Percentiles rank a stretch among this genome's conserved stretches.
Evolutionary conservation across 2,888 invertebrate species (phyloP).

Genomic region (Acanthosepion esculentum): DNA sequence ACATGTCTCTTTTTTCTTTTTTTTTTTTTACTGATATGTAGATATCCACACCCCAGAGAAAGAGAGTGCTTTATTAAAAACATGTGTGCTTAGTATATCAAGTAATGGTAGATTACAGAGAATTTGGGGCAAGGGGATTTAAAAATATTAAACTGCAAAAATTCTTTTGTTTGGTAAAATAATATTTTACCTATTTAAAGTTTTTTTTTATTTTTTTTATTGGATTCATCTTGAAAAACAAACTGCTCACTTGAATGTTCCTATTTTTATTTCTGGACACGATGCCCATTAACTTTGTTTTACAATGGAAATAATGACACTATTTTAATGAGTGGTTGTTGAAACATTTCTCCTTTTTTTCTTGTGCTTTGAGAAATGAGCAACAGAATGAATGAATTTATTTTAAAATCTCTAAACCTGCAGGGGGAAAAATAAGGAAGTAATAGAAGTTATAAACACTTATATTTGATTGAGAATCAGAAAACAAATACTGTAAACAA

Average conservation of each 20-base stretch:
- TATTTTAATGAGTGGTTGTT: background rate
- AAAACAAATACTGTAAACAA: background rate
- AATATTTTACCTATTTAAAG: too few species aligned
- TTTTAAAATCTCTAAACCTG: background rate
- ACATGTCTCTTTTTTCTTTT: too few species aligned
- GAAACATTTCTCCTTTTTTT: background rate
- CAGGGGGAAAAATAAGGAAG: background rate
- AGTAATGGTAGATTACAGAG: too few species aligned
- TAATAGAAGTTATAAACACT: background rate
- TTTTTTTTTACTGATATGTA: too few species aligned
- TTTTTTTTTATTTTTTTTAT: background rate
- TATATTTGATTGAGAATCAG: background rate
- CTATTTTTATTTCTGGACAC: background rate
- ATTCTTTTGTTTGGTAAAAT: too few species aligned
- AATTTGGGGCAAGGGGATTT: too few species aligned
- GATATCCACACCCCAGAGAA: too few species aligned
- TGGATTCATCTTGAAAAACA: background rate
- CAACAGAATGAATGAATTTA: background rate
- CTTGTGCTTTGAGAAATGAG: background rate
- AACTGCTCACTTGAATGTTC: background rate
- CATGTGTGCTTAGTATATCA: too few species aligned
- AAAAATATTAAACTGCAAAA: too few species aligned
- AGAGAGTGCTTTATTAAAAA: too few species aligned
- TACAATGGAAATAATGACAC: slow-evolving; percentile 1
- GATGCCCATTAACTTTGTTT: background rate